Evolutionary conservation across 2,888 invertebrate species (phyloP).

Genomic region (Euplexia lucipara): DNA sequence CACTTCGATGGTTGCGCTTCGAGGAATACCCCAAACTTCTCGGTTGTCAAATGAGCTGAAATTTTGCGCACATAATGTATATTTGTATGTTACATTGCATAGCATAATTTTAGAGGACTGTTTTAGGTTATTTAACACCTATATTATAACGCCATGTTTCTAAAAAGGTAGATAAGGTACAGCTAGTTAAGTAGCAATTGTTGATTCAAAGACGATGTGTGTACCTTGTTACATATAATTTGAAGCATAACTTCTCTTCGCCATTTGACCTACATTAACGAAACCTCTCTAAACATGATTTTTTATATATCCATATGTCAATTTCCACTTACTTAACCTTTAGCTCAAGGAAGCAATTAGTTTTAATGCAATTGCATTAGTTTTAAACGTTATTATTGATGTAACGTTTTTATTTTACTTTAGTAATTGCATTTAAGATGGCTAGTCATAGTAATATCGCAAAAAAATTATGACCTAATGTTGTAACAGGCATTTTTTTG

Average conservation of each 20-base stretch:
- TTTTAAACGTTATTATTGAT: constrained; percentile 29
- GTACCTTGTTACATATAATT: not conserved
- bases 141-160: too few relatives aligned
- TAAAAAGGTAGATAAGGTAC: too few relatives aligned
- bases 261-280: constrained; percentile 44
- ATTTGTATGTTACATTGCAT: too few relatives aligned
- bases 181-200: too few relatives aligned
- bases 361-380: constrained; percentile 60
- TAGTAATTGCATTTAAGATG: constrained; percentile 15
- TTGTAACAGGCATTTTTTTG: constrained; percentile 17
- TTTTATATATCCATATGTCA: constrained; percentile 46
- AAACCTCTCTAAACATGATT: constrained; percentile 40
- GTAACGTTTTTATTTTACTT: constrained; percentile 20
- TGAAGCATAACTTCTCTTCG: constrained; percentile 20
- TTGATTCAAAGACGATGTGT: not conserved
- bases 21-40: too few relatives aligned
- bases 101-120: too few relatives aligned
- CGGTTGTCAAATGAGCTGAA: too few relatives aligned
- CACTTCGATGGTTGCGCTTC: too few relatives aligned
- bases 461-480: constrained; percentile 15
- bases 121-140: too few relatives aligned
- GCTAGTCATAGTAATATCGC: constrained; percentile 4
- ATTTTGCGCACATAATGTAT: too few relatives aligned
- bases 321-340: constrained; percentile 60
- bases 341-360: constrained; percentile 65